Conservation (phyloP, 2,113 vertebrate genomes). For the Dipodomys spectabilis region DNA sequence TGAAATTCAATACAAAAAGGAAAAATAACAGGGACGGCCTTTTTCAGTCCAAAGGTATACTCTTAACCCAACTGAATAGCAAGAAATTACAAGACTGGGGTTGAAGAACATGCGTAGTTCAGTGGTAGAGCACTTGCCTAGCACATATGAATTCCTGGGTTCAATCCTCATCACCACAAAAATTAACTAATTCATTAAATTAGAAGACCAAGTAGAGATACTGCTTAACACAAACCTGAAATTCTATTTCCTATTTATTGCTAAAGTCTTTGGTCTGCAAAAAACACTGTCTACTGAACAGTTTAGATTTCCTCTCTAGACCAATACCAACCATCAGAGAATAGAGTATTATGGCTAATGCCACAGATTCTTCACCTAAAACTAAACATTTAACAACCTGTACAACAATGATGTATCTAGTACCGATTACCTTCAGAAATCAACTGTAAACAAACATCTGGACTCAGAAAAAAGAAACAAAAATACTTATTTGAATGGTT, state of each 20-base stretch:
- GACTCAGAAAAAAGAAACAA: neutral
- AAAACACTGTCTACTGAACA: neutral
- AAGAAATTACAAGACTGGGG: neutral
- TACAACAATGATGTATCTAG: neutral
- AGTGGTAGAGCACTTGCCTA: neutral
- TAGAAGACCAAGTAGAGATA: neutral
- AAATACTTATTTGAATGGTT: neutral
- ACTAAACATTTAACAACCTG: slow-evolving; percentile 7
- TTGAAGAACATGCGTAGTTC: neutral
- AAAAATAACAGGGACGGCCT: slow-evolving; percentile 19
- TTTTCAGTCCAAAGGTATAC: slow-evolving; percentile 18
- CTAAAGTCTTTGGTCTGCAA: neutral
- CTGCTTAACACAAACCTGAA: slow-evolving; percentile 21
- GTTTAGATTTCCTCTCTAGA: neutral
- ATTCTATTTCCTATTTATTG: neutral
- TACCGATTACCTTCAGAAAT: slow-evolving; percentile 12
- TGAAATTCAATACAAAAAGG: neutral
- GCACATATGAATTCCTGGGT: neutral
- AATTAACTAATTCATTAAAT: neutral
- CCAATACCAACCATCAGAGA: neutral
- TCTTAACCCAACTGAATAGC: neutral
- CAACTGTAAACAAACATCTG: neutral
- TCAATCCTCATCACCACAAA: neutral
- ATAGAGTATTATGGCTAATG: neutral
- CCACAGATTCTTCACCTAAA: slow-evolving; percentile 1